Conservation (phyloP, 53 echinoderm and acorn worm species). For the Echinometra lucunter region DNA sequence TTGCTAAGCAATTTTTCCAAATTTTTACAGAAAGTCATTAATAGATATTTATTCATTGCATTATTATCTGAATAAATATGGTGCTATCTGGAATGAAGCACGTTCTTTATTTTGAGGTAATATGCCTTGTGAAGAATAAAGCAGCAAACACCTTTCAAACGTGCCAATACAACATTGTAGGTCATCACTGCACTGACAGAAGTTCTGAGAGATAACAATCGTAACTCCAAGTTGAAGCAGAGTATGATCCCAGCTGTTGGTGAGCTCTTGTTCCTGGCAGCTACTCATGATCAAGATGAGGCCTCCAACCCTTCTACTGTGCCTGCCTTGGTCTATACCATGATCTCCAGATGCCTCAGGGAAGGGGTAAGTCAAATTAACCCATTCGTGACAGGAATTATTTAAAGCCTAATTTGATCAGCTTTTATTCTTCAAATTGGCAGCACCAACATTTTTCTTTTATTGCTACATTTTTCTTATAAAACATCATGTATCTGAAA, state of each 20-base stretch:
- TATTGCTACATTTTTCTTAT: no score
- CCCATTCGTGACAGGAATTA: no score
- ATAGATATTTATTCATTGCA: not conserved
- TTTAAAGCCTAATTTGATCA: no score
- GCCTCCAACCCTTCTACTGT: constrained; percentile 79
- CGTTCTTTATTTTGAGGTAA: no score
- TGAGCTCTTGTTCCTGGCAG: constrained; percentile 90
- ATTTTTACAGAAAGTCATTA: not conserved
- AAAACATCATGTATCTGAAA: no score
- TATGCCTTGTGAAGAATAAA: no score
- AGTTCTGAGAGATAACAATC: constrained; percentile 90
- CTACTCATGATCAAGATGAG: constrained; percentile 96
- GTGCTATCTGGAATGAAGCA: no score
- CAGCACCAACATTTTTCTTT: no score
- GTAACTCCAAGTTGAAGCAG: constrained; percentile 95
- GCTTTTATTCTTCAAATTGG: no score
- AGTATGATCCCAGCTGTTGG: constrained; percentile 91
- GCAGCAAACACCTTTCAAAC: not conserved
- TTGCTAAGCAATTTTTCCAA: not conserved
- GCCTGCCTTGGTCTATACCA: constrained; percentile 88
- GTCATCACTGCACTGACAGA: constrained; percentile 85
- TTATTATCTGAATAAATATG: no score
- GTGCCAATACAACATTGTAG: constrained; percentile 36
- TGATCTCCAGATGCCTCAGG: constrained; percentile 84
- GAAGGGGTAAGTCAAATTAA: constrained; percentile 78